Conservation (phyloP, 2,888 invertebrate species). For the Lottia scabra region DNA sequence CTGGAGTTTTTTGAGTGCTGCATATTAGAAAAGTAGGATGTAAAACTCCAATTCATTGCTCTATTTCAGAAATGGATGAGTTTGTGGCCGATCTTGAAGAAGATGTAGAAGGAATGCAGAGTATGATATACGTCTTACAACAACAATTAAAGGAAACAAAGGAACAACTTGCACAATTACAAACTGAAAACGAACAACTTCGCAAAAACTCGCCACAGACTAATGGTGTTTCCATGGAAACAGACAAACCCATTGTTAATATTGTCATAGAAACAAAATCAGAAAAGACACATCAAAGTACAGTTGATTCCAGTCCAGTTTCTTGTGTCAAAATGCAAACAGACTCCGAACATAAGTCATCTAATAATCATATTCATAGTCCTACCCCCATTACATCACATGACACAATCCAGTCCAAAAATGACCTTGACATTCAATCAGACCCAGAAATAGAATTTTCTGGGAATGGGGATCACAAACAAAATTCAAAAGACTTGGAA, state of each 20-base stretch:
- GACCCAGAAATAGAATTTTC: background rate
- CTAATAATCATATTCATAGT: background rate
- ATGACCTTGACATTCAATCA: background rate
- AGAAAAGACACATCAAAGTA: background rate
- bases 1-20: background rate
- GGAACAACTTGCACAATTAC: slow-evolving; percentile 77
- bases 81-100: slow-evolving; percentile 96
- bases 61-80: slow-evolving; percentile 86
- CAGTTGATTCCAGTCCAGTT: background rate
- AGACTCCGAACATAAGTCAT: background rate
- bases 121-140: slow-evolving; percentile 93
- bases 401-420: background rate
- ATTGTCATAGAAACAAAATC: background rate
- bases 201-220: slow-evolving; percentile 14
- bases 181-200: slow-evolving; percentile 72
- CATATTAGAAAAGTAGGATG: too few relatives aligned
- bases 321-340: background rate
- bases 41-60: slow-evolving; percentile 11
- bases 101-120: slow-evolving; percentile 98
- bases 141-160: slow-evolving; percentile 89
- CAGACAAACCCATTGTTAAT: slow-evolving; percentile 1
- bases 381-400: background rate
- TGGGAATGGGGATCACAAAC: background rate
- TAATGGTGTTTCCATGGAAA: slow-evolving; percentile 10
- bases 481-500: slow-evolving; percentile 8